Conservation (phyloP, 1,140 invertebrate genomes). For the Metaphire vulgaris region DNA sequence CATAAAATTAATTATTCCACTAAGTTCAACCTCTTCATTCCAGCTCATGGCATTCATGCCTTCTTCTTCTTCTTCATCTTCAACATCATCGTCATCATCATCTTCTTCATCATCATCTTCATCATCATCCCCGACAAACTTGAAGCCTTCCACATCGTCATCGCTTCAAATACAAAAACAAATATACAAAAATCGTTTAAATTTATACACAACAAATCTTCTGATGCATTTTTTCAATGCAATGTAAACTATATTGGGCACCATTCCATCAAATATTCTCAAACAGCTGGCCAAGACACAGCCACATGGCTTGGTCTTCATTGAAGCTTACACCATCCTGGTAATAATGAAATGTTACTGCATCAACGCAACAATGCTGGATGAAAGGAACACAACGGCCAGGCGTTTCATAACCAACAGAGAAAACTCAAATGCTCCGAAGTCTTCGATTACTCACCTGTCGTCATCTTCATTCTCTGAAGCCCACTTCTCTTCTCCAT, state of each 20-base stretch:
- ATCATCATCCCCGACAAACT: not conserved
- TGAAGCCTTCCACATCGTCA: constrained; percentile 10
- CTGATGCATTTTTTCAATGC: no score
- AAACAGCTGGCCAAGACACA: no score
- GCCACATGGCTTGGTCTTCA: no score
- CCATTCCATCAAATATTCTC: no score
- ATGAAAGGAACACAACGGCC: no score
- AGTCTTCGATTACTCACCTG: no score
- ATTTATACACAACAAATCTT: not conserved
- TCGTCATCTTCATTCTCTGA: constrained; percentile 33
- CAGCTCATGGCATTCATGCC: constrained; percentile 22
- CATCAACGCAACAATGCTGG: no score
- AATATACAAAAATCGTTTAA: constrained; percentile 7
- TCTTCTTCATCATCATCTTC: constrained; percentile 24
- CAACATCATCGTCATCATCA: constrained; percentile 20
- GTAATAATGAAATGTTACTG: no score
- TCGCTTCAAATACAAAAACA: constrained; percentile 5
- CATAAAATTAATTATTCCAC: not conserved
- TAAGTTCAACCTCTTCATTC: constrained; percentile 21
- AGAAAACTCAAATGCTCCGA: not conserved
- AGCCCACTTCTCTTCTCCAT: constrained; percentile 21
- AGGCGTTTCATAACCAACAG: no score
- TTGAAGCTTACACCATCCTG: no score
- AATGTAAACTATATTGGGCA: no score
- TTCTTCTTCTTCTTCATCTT: constrained; percentile 32